These are phyloP conservation scores for Beris chalybata DNA, from an alignment of 2,888 invertebrate genomes.

Conservation along the genomic window DNA sequence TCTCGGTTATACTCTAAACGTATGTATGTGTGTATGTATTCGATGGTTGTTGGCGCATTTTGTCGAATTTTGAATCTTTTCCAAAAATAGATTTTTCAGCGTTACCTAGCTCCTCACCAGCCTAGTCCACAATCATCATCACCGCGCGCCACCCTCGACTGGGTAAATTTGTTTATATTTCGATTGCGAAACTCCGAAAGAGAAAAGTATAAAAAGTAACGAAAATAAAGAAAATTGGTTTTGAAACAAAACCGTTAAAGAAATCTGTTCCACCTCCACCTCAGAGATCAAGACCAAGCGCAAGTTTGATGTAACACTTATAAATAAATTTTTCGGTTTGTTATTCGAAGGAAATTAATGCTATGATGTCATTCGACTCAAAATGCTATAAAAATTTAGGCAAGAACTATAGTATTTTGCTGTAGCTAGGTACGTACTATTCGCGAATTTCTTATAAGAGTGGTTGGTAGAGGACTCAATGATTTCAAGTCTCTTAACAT, in stretches of 20 bases:
- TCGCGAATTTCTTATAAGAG: too few relatives aligned
- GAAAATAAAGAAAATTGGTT: background rate
- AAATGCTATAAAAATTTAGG: background rate
- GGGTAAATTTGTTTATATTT: conserved; percentile 20
- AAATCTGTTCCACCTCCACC: too few relatives aligned
- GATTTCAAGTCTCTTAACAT: too few relatives aligned
- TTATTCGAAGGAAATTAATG: conserved; percentile 2
- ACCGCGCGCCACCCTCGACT: too few relatives aligned
- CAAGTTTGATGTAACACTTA: conserved; percentile 27
- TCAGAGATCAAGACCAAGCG: too few relatives aligned
- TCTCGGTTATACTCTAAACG: too few relatives aligned
- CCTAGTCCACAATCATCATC: too few relatives aligned
- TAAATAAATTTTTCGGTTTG: conserved; percentile 13
- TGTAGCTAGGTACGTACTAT: too few relatives aligned
- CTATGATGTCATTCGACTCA: background rate
- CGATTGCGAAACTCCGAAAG: conserved; percentile 15
- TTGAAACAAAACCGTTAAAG: too few relatives aligned
- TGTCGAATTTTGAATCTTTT: conserved; percentile 9
- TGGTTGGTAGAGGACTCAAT: too few relatives aligned
- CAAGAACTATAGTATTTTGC: too few relatives aligned
- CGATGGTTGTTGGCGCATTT: background rate
- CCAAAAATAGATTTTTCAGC: conserved; percentile 26
- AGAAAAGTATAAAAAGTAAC: background rate
- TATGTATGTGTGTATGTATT: too few relatives aligned
- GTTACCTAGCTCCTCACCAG: background rate